These are phyloP conservation scores for Aleiodes sp. DNA, from an alignment of 1,140 invertebrate species.

Conservation along the genomic window DNA sequence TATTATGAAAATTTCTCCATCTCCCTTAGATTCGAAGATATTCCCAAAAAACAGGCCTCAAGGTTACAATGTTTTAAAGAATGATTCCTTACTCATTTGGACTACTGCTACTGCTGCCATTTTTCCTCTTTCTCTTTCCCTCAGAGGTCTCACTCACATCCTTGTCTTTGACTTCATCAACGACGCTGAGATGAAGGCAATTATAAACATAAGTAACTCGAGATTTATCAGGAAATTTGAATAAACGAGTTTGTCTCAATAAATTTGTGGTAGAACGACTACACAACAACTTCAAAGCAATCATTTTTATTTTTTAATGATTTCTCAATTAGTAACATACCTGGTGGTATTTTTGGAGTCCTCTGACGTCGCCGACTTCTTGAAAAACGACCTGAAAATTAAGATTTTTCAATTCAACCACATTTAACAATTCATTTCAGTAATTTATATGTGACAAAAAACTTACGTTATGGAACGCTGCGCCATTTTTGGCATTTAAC, in stretches of 20 bases:
- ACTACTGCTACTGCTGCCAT: slow-evolving; percentile 18
- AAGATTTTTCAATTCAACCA: slow-evolving; percentile 3
- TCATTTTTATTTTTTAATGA: slow-evolving; percentile 34
- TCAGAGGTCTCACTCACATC: slow-evolving; percentile 22
- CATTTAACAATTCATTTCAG: neutral
- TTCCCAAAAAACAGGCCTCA: too few species aligned
- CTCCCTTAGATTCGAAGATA: too few species aligned
- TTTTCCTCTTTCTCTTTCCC: slow-evolving; percentile 39
- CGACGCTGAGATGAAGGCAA: slow-evolving; percentile 39
- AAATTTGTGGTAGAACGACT: slow-evolving; percentile 1
- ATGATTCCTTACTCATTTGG: slow-evolving; percentile 20
- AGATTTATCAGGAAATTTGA: neutral
- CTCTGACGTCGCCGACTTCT: slow-evolving; percentile 30
- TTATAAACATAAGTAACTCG: slow-evolving; percentile 42
- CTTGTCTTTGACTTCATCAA: slow-evolving; percentile 29
- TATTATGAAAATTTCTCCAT: too few species aligned
- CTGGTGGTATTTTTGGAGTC: slow-evolving; percentile 23
- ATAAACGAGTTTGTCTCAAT: neutral
- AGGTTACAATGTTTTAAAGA: too few species aligned
- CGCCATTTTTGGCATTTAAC: slow-evolving; percentile 43
- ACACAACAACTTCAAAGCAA: slow-evolving; percentile 22
- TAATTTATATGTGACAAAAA: neutral
- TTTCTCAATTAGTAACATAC: slow-evolving; percentile 35
- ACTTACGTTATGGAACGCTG: slow-evolving; percentile 54
- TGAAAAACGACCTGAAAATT: slow-evolving; percentile 42